Percentiles rank a stretch among this genome's conserved stretches.
Evolutionary conservation across 1,140 invertebrate species (phyloP).

Genomic region (Nautilus pompilius): DNA sequence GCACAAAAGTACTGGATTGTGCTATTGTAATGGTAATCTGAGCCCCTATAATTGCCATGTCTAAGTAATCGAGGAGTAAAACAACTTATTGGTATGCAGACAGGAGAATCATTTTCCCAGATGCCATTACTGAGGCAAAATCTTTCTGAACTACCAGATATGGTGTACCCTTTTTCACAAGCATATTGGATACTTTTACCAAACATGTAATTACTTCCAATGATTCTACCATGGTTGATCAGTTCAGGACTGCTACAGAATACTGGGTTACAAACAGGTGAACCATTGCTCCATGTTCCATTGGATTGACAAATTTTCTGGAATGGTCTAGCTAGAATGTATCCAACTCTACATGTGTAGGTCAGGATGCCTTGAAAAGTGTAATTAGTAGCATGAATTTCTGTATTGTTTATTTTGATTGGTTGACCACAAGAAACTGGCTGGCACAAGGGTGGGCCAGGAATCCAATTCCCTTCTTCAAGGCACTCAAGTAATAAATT

Average conservation of each 20-base stretch:
- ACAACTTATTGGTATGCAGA: conserved; percentile 42
- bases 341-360: conserved; percentile 54
- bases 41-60: conserved; percentile 30
- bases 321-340: conserved; percentile 43
- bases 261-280: conserved; percentile 34
- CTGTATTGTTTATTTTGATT: conserved; percentile 21
- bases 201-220: conserved; percentile 17
- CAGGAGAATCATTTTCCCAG: conserved; percentile 49
- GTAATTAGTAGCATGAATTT: conserved; percentile 46
- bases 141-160: conserved; percentile 43
- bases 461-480: conserved; percentile 85
- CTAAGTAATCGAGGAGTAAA: conserved; percentile 20
- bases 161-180: conserved; percentile 71
- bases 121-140: conserved; percentile 45
- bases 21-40: conserved; percentile 19
- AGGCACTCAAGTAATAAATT: conserved; percentile 67
- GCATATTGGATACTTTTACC: conserved; percentile 62
- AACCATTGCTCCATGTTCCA: conserved; percentile 47
- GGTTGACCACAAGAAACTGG: conserved; percentile 37
- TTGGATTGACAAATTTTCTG: conserved; percentile 45
- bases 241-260: conserved; percentile 13
- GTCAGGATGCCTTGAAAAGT: conserved; percentile 60
- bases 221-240: conserved; percentile 36
- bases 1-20: conserved; percentile 60
- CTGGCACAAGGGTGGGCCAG: conserved; percentile 72